Base-by-base conservation (phyloP, 1,140 invertebrate genomes). In the Drosophila littoralis region DNA sequence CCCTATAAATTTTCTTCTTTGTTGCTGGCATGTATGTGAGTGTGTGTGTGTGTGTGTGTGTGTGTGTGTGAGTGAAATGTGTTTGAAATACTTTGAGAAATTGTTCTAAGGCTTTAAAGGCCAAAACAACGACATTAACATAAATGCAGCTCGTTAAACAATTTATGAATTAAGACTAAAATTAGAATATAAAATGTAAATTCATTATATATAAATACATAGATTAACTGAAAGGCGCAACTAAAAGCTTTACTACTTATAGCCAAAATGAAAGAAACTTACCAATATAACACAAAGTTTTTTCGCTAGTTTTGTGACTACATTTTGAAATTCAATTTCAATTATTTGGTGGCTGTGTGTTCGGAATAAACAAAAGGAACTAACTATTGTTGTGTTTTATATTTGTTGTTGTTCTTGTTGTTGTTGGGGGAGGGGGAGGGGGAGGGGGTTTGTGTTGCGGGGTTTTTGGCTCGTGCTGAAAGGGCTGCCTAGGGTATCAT, bases 401-500 rank as follows among this genome's bases (percentile, higher is more conserved):
- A 28, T 28, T 28, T 28, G 22, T 28, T 28, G 22, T 28, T 28
- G 22, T 28, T 42, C 7, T 28, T 13, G 32, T 33, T 28, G 36
- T 57, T 48, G 22, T 22, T 22, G 22, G 28, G 38, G 10, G 48
- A 15, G 43, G 15, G 40, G 40, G 8, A 17, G 17, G 36, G 38
- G 10, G 48, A 15, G 43, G 15, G 40, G 40, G 13, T 32, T 32
- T 36, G 50, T 46, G 75, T 42, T 43, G 36, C 52, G 75, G 43
- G 8, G 15, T 13, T 35, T 61, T 22, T 28, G 22, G 22, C 22
- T 28, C 8, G 71, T 58, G 75, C 76, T 76, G 83, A 78, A 88
- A 90, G 61, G 70, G 67, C 72, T 73, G 83, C 79, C 22, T 86
- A 91, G 61, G 74, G 90, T 80, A 92, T 81, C 81, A 92, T 86